These are phyloP conservation scores for Psittacula derbiana DNA, from an alignment of 2,797 vertebrate genomes.

Conservation along the genomic window DNA sequence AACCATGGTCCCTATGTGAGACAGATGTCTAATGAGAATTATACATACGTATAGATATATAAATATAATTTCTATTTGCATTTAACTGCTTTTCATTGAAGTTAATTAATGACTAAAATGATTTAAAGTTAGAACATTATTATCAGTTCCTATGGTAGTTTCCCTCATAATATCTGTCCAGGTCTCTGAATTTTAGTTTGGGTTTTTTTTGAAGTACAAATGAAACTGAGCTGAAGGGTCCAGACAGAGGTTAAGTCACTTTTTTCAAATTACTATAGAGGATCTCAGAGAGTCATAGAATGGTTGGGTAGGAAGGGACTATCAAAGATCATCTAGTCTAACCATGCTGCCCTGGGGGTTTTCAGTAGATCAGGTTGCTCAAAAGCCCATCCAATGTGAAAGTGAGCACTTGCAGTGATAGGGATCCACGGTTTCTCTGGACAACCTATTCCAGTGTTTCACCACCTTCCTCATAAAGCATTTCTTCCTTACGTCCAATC, in stretches of 20 bases:
- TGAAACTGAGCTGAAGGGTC: background rate
- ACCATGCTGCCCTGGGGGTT: rapidly evolving
- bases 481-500: background rate
- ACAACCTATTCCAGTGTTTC: background rate
- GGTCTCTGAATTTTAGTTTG: background rate
- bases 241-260: background rate
- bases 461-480: background rate
- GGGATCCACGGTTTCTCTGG: background rate
- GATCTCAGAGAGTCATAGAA: background rate
- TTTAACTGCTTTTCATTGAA: background rate
- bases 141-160: background rate
- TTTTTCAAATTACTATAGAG: background rate
- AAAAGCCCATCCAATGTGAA: background rate
- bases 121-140: background rate
- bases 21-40: background rate
- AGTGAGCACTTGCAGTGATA: background rate
- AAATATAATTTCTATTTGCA: background rate
- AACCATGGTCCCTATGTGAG: background rate
- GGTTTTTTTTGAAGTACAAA: background rate
- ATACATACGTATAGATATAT: too few relatives aligned
- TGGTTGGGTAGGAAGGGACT: rapidly evolving
- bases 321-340: background rate
- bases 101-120: background rate
- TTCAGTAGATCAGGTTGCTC: background rate
- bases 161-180: background rate